Evolutionary conservation across 53 echinoderm and acorn worm genomes (phyloP).

Genomic region (Zoroaster sp.): DNA sequence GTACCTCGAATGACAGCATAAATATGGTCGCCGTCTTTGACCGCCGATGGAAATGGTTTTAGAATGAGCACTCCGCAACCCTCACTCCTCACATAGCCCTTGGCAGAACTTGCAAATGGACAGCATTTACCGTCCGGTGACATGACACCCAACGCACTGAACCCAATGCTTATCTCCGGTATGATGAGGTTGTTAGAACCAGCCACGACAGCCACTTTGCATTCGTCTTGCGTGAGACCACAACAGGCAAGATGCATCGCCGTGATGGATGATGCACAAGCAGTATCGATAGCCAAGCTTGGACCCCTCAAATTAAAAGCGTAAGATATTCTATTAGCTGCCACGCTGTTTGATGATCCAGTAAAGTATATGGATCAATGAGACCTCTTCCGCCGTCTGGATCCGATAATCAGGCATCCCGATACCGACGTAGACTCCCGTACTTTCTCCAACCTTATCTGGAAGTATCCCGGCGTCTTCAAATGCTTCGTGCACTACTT

Average conservation of each 20-base stretch:
- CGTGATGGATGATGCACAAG: conserved; percentile 88
- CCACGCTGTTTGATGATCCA: conserved; percentile 84
- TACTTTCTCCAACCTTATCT: conserved; percentile 58
- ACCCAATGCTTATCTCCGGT: conserved; percentile 88
- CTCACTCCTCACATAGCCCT: conserved; percentile 93
- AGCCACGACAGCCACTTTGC: conserved; percentile 77
- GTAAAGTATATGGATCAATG: conserved; percentile 84
- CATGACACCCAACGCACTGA: conserved; percentile 88
- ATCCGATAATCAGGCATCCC: conserved; percentile 87
- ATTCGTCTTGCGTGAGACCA: conserved; percentile 78
- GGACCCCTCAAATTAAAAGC: conserved; percentile 87
- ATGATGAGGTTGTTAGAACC: conserved; percentile 73
- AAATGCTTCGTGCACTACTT: conserved; percentile 87
- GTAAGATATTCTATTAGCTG: conserved; percentile 82
- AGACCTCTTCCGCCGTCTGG: conserved; percentile 68
- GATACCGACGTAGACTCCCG: conserved; percentile 89
- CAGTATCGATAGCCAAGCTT: conserved; percentile 85
- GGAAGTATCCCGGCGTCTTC: conserved; percentile 86
- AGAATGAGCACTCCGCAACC: conserved; percentile 86
- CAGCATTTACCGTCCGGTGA: conserved; percentile 83
- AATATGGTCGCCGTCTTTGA: conserved; percentile 83
- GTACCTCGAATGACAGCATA: conserved; percentile 80
- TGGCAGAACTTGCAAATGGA: conserved; percentile 77
- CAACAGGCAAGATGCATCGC: conserved; percentile 91
- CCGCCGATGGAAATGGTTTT: conserved; percentile 74